phyloP scores from a whole-genome alignment of 1,140 invertebrate species.

The Papilio aristodemus region DNA sequence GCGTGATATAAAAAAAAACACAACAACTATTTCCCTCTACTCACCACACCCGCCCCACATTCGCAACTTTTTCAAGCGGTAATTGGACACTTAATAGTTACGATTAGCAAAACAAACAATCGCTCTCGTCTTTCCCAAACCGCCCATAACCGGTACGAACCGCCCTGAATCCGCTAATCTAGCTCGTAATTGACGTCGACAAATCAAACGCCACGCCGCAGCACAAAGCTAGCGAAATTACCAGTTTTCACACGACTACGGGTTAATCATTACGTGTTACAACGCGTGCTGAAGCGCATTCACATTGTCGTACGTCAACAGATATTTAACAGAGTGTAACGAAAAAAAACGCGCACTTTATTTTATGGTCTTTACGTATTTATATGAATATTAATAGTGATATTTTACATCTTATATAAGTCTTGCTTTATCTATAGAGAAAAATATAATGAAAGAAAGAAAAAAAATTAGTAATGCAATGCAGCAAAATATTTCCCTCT shows the following conservation, averaged over 20 bases:
- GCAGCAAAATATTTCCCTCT: too few species aligned
- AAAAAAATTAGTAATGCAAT: too few species aligned
- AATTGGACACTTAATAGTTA: slow-evolving; percentile 25
- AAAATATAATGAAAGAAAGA: too few species aligned
- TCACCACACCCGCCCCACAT: neutral
- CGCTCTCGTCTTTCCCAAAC: slow-evolving; percentile 14
- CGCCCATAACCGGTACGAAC: slow-evolving; percentile 4
- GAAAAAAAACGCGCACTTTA: too few species aligned
- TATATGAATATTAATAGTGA: too few species aligned
- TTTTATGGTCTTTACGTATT: too few species aligned
- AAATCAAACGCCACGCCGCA: slow-evolving; percentile 44
- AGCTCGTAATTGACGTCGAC: slow-evolving; percentile 42
- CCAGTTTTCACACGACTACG: slow-evolving; percentile 60
- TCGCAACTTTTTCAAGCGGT: neutral
- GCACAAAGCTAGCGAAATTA: slow-evolving; percentile 51
- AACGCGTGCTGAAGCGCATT: slow-evolving; percentile 38
- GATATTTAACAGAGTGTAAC: slow-evolving; percentile 7
- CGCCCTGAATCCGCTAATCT: slow-evolving; percentile 39
- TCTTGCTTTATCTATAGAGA: too few species aligned
- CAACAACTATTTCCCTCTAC: neutral
- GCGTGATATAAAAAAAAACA: neutral
- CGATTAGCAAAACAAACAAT: slow-evolving; percentile 21
- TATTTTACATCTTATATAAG: too few species aligned
- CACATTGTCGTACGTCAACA: slow-evolving; percentile 42
- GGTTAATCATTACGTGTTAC: slow-evolving; percentile 52